Percentiles rank a stretch among this genome's conserved stretches.
phyloP scores from a whole-genome alignment of 2,888 invertebrate species.

The Heliothis peltigera region DNA sequence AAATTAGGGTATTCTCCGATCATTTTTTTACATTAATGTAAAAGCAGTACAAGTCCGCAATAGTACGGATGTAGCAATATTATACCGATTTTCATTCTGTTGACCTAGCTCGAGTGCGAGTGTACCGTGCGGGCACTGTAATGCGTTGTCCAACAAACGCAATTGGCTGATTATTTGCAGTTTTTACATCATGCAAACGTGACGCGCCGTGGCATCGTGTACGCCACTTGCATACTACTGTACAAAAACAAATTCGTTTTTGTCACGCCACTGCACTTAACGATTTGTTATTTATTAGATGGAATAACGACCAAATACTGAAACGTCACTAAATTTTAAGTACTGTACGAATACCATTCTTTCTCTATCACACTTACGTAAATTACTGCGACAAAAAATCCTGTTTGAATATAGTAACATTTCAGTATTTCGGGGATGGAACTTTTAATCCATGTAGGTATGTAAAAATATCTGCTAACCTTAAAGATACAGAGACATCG shows the following conservation, averaged over 20 bases:
- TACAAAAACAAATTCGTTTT: constrained; percentile 47
- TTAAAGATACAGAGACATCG: not conserved
- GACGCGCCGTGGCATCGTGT: constrained; percentile 59
- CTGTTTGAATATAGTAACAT: too few species aligned
- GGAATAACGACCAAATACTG: too few species aligned
- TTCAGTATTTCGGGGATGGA: too few species aligned
- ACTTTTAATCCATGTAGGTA: too few species aligned
- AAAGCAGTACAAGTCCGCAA: constrained; percentile 46
- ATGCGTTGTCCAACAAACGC: constrained; percentile 56
- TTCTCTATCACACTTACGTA: too few species aligned
- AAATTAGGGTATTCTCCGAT: not conserved
- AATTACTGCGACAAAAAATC: too few species aligned
- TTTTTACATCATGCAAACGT: constrained; percentile 63
- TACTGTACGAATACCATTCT: too few species aligned
- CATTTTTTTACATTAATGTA: too few species aligned
- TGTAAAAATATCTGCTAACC: too few species aligned
- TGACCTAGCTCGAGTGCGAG: constrained; percentile 75
- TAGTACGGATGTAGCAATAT: constrained; percentile 65
- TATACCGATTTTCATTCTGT: constrained; percentile 70
- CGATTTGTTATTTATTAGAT: constrained; percentile 1
- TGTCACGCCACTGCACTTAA: constrained; percentile 42
- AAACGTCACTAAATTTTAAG: too few species aligned
- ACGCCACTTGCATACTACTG: constrained; percentile 59
- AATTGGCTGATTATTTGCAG: constrained; percentile 64
- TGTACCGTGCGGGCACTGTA: constrained; percentile 65